Base-by-base conservation (phyloP, 92 coral and sea anemone genomes). In the Heliopora coerulea region DNA sequence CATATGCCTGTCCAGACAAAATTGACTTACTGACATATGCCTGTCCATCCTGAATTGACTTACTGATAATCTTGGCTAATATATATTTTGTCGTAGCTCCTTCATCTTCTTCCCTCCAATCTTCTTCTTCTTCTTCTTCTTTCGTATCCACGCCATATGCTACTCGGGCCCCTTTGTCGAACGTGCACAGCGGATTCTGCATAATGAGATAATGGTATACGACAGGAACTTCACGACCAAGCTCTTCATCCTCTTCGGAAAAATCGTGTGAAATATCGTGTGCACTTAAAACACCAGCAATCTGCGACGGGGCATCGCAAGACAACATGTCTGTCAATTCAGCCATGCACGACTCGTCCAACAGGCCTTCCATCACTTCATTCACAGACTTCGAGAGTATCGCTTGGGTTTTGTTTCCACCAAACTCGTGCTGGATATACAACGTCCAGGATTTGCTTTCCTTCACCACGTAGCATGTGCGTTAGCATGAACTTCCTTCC, bases 371-470 rank as follows among this genome's bases (percentile, higher is more conserved):
- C n/a, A n/a, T n/a, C n/a, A n/a, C n/a, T n/a, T 69, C 50, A 57
- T 91, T 81, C 28, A 91, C 73, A 56, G 80, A 85, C 46, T 21
- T 5, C 27, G 87, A 83, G 0, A 91, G 54, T 10, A 72, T 42
- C 18, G 65, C 49, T 28, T 65, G 29, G 14, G 15, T 42, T 0
- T 54, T 14, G 15, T 32, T 10, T 59, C 39, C 12, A 24, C 56
- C 28, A 40, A 65, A 65, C 17, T 65, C 56, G 72, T 91, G 97
- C 61, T 52, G 69, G 54, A 92, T 92, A 83, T 89, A 87, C 49
- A 92, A 91, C 14, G 97, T 91, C 50, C 91, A 86, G 26, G 88
- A 96, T 79, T 89, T 88, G 12, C 65, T 85, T 11, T 77, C 54
- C 14, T 59, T 65, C 14, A 35, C 85, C 11, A 79, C 87, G 33